phyloP scores from a whole-genome alignment of 2,888 invertebrate genomes.

The Frankliniella fusca region DNA sequence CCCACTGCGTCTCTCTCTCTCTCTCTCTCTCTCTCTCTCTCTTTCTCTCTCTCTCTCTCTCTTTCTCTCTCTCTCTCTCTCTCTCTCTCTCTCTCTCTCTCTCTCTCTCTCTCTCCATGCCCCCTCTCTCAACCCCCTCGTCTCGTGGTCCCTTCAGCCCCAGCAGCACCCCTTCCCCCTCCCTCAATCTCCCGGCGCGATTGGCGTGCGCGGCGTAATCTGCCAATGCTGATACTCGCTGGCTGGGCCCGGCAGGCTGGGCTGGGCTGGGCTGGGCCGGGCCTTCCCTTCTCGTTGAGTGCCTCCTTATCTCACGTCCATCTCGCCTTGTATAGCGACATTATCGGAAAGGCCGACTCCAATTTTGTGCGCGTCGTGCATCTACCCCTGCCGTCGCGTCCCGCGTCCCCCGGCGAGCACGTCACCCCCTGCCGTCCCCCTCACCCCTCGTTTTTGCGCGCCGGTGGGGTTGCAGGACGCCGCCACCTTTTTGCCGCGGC shows the following conservation, averaged over 20 bases:
- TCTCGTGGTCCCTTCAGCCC: not conserved
- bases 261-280: too few species aligned
- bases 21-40: not conserved
- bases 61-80: not conserved
- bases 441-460: not conserved
- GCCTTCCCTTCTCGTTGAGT: too few species aligned
- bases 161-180: not conserved
- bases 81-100: not conserved
- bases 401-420: too few species aligned
- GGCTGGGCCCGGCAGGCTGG: not conserved
- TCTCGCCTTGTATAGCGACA: constrained; percentile 16
- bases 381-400: not conserved
- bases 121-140: not conserved
- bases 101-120: not conserved
- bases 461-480: not conserved
- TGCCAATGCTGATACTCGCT: constrained; percentile 6
- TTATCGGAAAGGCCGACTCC: constrained; percentile 16
- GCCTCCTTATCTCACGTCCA: constrained; percentile 7
- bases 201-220: not conserved
- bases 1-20: not conserved
- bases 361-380: constrained; percentile 2
- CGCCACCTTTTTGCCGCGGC: not conserved
- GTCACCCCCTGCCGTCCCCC: not conserved
- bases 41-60: not conserved
- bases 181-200: not conserved